Conservation (phyloP, 1,140 invertebrate genomes). For the Pentalonia nigronervosa region DNA sequence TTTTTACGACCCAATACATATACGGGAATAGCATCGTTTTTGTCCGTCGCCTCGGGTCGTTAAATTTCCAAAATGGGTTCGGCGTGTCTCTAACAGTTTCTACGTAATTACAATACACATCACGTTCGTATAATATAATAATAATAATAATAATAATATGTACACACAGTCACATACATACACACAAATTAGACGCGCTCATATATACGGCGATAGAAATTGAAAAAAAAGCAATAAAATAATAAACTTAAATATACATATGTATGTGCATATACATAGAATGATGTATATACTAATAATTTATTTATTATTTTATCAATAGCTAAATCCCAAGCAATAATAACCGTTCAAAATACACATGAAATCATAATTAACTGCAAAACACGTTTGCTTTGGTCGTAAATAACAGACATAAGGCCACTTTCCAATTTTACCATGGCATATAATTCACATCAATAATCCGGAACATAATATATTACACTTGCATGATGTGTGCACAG, state of each 20-base stretch:
- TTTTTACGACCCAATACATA: constrained; percentile 42
- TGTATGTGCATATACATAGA: neutral
- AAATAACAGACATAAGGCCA: constrained; percentile 5
- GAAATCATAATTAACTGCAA: constrained; percentile 29
- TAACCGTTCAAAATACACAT: neutral
- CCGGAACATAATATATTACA: neutral
- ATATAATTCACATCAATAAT: constrained; percentile 17
- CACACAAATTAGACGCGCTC: neutral
- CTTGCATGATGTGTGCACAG: neutral
- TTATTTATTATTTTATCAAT: constrained; percentile 22
- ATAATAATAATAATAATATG: neutral
- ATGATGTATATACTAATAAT: constrained; percentile 6
- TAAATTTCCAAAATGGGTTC: constrained; percentile 55
- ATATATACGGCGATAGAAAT: neutral
- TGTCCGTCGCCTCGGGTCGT: constrained; percentile 45
- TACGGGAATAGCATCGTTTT: constrained; percentile 44
- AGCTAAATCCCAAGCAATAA: neutral
- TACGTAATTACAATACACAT: constrained; percentile 35
- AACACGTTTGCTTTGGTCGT: constrained; percentile 30
- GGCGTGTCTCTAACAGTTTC: constrained; percentile 9
- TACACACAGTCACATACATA: neutral
- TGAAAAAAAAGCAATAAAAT: constrained; percentile 26
- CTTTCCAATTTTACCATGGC: constrained; percentile 20
- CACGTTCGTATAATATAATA: neutral
- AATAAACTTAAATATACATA: constrained; percentile 2